phyloP scores from a whole-genome alignment of 2,113 vertebrate species.

The Neodontobutis hainanensis region DNA sequence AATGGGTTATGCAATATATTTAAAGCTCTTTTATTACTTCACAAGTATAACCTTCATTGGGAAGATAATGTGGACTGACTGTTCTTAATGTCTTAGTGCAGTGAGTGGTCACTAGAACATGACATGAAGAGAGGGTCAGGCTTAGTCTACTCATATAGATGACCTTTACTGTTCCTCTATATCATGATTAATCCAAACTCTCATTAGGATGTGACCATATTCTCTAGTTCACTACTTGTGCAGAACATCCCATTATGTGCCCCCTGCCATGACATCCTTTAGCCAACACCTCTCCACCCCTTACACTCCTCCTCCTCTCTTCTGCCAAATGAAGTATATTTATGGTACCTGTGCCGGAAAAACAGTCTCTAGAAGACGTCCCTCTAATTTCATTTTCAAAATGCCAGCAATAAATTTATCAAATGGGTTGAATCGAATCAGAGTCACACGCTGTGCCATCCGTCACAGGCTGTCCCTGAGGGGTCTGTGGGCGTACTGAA shows the following conservation, averaged over 20 bases:
- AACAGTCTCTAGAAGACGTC: constrained; percentile 74
- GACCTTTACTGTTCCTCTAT: constrained; percentile 49
- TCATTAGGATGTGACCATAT: constrained; percentile 62
- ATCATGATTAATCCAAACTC: constrained; percentile 53
- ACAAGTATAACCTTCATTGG: too few relatives aligned
- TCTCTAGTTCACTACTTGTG: constrained; percentile 42
- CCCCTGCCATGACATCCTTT: constrained; percentile 43
- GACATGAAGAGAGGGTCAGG: background rate
- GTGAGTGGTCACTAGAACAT: too few relatives aligned
- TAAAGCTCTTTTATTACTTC: too few relatives aligned
- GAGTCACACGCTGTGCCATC: constrained; percentile 74
- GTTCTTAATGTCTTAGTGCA: background rate
- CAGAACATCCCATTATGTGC: constrained; percentile 33
- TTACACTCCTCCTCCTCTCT: constrained; percentile 39
- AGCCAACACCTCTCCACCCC: constrained; percentile 49
- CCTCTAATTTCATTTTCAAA: constrained; percentile 80
- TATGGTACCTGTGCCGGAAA: constrained; percentile 76
- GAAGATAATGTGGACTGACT: too few relatives aligned
- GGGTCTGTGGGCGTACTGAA: constrained; percentile 71
- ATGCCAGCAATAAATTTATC: constrained; percentile 78
- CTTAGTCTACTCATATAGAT: constrained; percentile 20
- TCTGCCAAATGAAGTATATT: constrained; percentile 75
- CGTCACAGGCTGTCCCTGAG: constrained; percentile 73
- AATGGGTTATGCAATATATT: too few relatives aligned
- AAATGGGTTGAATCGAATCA: constrained; percentile 73